Base-by-base conservation (phyloP, 1,140 invertebrate species). In the Amyelois transitella region DNA sequence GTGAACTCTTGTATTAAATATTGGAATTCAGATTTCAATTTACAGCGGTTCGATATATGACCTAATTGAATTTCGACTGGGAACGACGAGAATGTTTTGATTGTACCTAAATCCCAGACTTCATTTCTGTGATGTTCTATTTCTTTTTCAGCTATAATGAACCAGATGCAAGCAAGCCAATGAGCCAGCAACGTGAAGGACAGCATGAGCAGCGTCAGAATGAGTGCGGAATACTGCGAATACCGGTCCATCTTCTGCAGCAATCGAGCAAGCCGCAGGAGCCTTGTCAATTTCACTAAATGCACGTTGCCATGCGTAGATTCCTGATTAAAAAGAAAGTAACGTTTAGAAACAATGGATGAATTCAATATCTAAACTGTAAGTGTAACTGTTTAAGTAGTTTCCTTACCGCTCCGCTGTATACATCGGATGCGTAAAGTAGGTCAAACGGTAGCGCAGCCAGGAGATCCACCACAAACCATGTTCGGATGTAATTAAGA, bases 121-220 rank as follows among this genome's bases (percentile, higher is more conserved):
- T 93, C 91, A 50, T 89, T 89, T 63, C 90, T 91, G 72, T 95
- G 91, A 32, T 87, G 86, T 56, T 93, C 89, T 68, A 93, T 91
- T 88, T 98, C 97, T 66, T 94, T 94, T 62, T 96, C 94, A 1
- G 97, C 98, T 62, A 99, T 99, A 51, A 99, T 96, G 88, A 97
- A 97, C 97, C 98, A 99, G 66, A 99, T 94, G 86, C 98, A 99
- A n/a, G 98, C 98, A 43, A 99, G 90, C 98, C 98, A 99, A 90
- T 99, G 98, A 20, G 98, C 98, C 38, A 99, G 95, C 53, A 99
- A 89, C 19, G 96, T 96, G 89, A 99, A 99, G 53, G 95, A 95
- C 6, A 98, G 91, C 97, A 99, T 99, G 49, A 99, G 90, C 51
- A 99, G 90, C 12, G 98, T 96, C 51, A 99, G 89, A 72, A 99